Evolutionary conservation across 2,888 invertebrate genomes (phyloP).

Genomic region (Caenorhabditis sp.): DNA sequence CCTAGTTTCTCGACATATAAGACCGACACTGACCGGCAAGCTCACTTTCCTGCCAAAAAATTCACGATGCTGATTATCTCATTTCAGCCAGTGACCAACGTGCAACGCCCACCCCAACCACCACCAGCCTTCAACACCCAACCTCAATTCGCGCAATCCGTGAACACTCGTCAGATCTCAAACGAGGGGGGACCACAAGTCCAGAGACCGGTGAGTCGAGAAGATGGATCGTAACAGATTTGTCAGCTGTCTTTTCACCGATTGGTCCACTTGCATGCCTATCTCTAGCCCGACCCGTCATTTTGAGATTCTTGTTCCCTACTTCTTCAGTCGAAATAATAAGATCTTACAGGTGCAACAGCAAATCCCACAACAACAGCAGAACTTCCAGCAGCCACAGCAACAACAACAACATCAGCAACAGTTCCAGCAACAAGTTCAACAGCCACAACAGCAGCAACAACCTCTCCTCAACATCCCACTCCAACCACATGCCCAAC

Average conservation of each 20-base stretch:
- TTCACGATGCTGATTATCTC: not conserved
- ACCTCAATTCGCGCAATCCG: conserved; percentile 59
- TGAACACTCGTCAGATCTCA: conserved; percentile 59
- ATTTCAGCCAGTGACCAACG: conserved; percentile 19
- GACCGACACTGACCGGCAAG: too few species aligned
- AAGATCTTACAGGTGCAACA: not conserved
- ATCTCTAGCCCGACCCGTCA: too few species aligned
- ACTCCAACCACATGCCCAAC: conserved; percentile 58
- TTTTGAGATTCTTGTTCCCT: too few species aligned
- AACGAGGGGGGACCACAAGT: conserved; percentile 59
- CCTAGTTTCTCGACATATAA: too few species aligned
- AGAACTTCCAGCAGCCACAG: conserved; percentile 7
- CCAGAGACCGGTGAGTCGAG: conserved; percentile 35
- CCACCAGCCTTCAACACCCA: conserved; percentile 57
- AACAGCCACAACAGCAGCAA: conserved; percentile 39
- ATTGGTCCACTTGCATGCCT: too few species aligned
- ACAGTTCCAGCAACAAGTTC: conserved; percentile 27
- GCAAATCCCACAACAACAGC: not conserved
- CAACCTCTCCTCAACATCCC: conserved; percentile 64
- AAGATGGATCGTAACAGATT: too few species aligned
- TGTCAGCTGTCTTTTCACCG: too few species aligned
- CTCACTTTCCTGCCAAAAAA: too few species aligned
- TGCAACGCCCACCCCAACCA: conserved; percentile 56
- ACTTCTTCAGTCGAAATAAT: too few species aligned
- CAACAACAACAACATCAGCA: conserved; percentile 28